A percentile compares a stretch with the other conserved stretches of the same genome.
Evolutionary conservation across 2,888 invertebrate genomes (phyloP).

Genomic region (Oscheius myriophilus): DNA sequence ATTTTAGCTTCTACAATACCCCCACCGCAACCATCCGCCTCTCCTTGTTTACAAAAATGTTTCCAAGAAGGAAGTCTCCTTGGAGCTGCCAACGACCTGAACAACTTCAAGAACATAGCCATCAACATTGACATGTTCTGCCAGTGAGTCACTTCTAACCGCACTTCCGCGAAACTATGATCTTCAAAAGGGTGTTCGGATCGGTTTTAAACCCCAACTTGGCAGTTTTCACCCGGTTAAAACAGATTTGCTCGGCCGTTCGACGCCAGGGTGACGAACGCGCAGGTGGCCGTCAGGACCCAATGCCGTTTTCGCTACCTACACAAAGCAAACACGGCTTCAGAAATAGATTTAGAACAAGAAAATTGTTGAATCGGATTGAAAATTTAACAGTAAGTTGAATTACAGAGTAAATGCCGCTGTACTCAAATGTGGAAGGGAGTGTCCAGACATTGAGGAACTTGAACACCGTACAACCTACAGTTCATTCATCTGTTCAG

Average conservation of each 20-base stretch:
- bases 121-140: constrained; percentile 26
- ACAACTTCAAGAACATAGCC: constrained; percentile 27
- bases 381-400: too few relatives aligned
- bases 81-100: constrained; percentile 25
- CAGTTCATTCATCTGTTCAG: constrained; percentile 19
- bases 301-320: constrained; percentile 28
- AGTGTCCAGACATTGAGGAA: constrained; percentile 21
- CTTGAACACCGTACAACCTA: constrained; percentile 18
- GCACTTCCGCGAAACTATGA: neutral
- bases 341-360: neutral
- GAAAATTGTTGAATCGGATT: neutral
- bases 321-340: constrained; percentile 20
- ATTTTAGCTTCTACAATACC: constrained; percentile 26
- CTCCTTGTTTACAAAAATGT: constrained; percentile 22
- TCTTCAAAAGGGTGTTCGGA: neutral
- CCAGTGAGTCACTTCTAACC: constrained; percentile 11
- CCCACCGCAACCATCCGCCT: neutral
- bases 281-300: constrained; percentile 11
- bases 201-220: constrained; percentile 2
- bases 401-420: constrained; percentile 20
- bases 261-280: neutral
- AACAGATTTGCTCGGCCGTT: constrained; percentile 5
- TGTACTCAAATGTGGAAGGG: constrained; percentile 26
- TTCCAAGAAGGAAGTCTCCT: constrained; percentile 25
- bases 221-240: constrained; percentile 7